Percentiles rank a stretch among this genome's conserved stretches.
Conservation (phyloP, 2,888 invertebrate species). For the Xiphydria camelus region DNA sequence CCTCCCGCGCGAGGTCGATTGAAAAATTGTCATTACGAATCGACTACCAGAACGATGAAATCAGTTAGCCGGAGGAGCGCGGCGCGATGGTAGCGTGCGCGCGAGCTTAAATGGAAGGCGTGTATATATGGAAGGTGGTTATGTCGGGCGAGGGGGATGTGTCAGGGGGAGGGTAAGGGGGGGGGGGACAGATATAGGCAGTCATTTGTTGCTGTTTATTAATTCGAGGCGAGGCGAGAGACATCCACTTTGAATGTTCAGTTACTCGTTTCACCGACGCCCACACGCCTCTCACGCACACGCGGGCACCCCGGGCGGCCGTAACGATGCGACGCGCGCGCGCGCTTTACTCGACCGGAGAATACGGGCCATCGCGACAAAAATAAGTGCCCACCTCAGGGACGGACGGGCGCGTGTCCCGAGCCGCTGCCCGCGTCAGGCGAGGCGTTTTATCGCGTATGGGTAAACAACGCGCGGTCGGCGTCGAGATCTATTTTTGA, state of each 20-base stretch:
- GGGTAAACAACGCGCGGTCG: too few relatives aligned
- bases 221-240: slow-evolving; percentile 52
- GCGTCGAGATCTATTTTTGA: not conserved
- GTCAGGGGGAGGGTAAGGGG: not conserved
- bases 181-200: slow-evolving; percentile 18
- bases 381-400: slow-evolving; percentile 26
- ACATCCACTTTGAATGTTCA: slow-evolving; percentile 47
- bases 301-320: slow-evolving; percentile 12
- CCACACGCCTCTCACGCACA: slow-evolving; percentile 35
- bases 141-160: too few relatives aligned
- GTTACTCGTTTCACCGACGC: slow-evolving; percentile 44
- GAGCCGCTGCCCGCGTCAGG: too few relatives aligned
- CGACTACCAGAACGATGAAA: slow-evolving; percentile 45
- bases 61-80: too few relatives aligned
- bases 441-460: too few relatives aligned
- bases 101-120: too few relatives aligned
- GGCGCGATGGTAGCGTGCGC: too few relatives aligned
- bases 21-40: too few relatives aligned
- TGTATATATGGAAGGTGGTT: too few relatives aligned
- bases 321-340: slow-evolving; percentile 9
- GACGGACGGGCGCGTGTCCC: slow-evolving; percentile 10
- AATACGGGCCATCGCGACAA: slow-evolving; percentile 34
- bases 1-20: too few relatives aligned
- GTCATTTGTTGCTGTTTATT: slow-evolving; percentile 55
- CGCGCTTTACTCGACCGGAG: slow-evolving; percentile 25